phyloP scores from a whole-genome alignment of 2,797 vertebrate species.

The Leptodactylus fallax region DNA sequence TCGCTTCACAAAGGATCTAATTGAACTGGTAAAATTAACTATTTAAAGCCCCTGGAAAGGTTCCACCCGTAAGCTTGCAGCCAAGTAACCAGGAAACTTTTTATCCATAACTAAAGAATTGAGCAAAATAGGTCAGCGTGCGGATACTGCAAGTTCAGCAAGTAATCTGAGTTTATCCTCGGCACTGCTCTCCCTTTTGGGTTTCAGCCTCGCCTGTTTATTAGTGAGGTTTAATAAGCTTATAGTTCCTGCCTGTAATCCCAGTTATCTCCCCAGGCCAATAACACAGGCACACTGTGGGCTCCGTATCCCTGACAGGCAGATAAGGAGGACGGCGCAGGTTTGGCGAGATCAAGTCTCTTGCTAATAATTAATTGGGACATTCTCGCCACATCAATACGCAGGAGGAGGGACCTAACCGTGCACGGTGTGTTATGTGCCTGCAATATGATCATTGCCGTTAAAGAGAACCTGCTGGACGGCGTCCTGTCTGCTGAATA shows the following conservation, averaged over 20 bases:
- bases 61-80: not conserved
- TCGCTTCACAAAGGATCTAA: no score
- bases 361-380: conserved; percentile 47
- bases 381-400: not conserved
- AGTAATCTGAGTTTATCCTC: conserved; percentile 56
- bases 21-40: not conserved
- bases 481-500: not conserved
- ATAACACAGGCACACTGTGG: conserved; percentile 30
- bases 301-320: conserved; percentile 28
- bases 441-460: conserved; percentile 37
- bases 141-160: conserved; percentile 29
- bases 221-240: conserved; percentile 60
- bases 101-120: not conserved
- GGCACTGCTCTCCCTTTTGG: conserved; percentile 36
- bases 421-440: conserved; percentile 17
- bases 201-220: conserved; percentile 34
- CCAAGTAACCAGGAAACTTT: conserved; percentile 6
- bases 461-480: not conserved
- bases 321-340: conserved; percentile 32
- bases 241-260: conserved; percentile 50
- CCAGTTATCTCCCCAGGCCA: conserved; percentile 38
- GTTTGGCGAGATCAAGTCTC: conserved; percentile 40
- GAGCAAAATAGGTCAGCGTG: conserved; percentile 53
- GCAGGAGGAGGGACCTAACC: not conserved
- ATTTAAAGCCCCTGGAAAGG: not conserved